Evolutionary conservation across 2,888 invertebrate species (phyloP), one percentile per base, ranked within the genome.

Genomic region (Drosophila mercatorum): DNA sequence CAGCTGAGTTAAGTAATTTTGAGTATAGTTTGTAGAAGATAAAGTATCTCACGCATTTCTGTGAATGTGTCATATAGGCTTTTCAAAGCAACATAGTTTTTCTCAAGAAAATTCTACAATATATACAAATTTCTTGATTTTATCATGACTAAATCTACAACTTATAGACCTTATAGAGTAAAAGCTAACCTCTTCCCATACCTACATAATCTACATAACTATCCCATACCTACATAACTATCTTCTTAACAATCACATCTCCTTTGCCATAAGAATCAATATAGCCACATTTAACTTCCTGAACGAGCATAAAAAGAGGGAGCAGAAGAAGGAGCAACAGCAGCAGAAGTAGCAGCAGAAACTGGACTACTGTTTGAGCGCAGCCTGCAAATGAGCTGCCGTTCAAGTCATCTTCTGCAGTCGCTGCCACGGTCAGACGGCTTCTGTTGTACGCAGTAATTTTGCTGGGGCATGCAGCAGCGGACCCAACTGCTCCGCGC

Each of bases 391-490:
- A 82, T 85, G 82, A 82, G 83, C 72, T 68, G 72, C 64, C 62
- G 78, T 61, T 72, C 43, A 66, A 69, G 73, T 40, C 59, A 59
- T 57, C 52, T 66, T 64, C 40, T 49, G 31, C 56, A 58, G 72
- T 60, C 65, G 60, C 57, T 36, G 78, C 64, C 65, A 75, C 75
- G 81, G 90, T 88, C 90, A 80, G 87, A 88, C 90, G 87, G 92
- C 92, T 93, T 91, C 92, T 93, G 92, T 92, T 92, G 88, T 93
- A 93, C 92, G 92, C 92, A 93, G 92, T 93, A 93, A 93, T 93
- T 93, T 93, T 84, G 90, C 83, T 80, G 88, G 78, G 76, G 82
- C 76, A 75, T 81, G 76, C 69, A 66, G 72, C 69, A 52, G 58
- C 69, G 52, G 58, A 41, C 57, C 11, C 34, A 0, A 6, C 44